Conservation (phyloP, 2,113 vertebrate genomes). For the Desmodus rotundus region DNA sequence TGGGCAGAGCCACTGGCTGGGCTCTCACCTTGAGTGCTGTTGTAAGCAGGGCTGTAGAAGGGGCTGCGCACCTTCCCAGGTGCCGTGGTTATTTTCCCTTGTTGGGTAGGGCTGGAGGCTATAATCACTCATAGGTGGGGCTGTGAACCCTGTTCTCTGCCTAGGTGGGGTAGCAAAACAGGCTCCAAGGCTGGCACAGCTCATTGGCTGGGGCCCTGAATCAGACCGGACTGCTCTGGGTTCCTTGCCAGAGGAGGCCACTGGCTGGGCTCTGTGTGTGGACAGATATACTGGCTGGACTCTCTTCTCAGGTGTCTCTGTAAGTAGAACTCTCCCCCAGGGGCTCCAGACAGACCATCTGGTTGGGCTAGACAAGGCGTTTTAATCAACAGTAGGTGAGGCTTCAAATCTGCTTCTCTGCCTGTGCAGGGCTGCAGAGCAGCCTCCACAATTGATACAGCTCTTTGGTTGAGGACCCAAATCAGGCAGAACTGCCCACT, state of each 20-base stretch:
- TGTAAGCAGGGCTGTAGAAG: neutral
- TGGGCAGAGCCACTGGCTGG: neutral
- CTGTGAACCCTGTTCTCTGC: neutral
- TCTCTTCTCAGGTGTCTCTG: neutral
- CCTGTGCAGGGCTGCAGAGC: neutral
- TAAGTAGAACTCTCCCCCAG: neutral
- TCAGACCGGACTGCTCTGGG: neutral
- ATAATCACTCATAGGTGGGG: neutral
- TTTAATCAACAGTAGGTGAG: neutral
- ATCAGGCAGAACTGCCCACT: neutral
- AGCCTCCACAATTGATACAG: neutral
- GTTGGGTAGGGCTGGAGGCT: neutral
- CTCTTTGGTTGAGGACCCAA: neutral
- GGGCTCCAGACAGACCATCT: neutral
- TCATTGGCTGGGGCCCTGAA: neutral
- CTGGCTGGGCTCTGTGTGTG: neutral
- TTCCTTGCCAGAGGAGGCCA: neutral
- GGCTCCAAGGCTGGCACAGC: neutral
- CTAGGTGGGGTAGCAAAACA: neutral
- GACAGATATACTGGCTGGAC: neutral
- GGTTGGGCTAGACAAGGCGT: neutral
- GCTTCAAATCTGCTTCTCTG: neutral
- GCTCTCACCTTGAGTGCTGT: neutral
- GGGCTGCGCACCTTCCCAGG: neutral
- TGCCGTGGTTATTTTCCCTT: neutral